Conservation (phyloP, 2,113 vertebrate species). For the Mobula birostris region DNA sequence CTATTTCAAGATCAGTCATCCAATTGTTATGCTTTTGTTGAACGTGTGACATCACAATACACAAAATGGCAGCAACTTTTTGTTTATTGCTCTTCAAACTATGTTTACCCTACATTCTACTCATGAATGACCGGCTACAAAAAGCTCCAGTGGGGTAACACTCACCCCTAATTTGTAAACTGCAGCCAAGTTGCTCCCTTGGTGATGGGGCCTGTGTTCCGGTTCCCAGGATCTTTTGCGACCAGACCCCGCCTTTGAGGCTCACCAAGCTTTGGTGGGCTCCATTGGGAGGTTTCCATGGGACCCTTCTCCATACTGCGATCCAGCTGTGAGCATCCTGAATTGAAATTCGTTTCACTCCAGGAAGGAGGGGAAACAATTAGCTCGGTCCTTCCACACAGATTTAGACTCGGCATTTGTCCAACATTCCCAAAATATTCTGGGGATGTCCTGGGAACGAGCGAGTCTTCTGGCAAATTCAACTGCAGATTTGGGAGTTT, state of each 20-base stretch:
- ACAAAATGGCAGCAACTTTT: background rate
- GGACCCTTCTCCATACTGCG: background rate
- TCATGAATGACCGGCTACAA: no score
- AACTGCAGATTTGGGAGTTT: background rate
- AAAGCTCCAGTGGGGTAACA: background rate
- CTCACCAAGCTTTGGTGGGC: background rate
- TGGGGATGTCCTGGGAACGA: conserved; percentile 6
- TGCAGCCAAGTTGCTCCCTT: background rate
- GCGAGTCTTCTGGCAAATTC: background rate
- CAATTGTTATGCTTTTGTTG: background rate
- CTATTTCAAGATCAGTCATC: background rate
- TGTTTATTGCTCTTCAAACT: background rate
- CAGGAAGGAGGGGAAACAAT: background rate
- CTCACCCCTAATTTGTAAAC: background rate
- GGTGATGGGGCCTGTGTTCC: background rate
- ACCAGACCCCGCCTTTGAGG: background rate
- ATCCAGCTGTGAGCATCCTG: background rate
- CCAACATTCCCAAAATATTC: conserved; percentile 14
- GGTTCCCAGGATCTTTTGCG: background rate
- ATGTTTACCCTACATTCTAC: background rate
- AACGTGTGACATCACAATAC: background rate
- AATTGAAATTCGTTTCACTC: background rate
- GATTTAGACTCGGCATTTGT: background rate
- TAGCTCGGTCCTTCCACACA: background rate
- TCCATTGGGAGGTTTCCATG: background rate